Evolutionary conservation across 1,140 invertebrate genomes (phyloP).

Genomic region (Oreohelix idahoensis): DNA sequence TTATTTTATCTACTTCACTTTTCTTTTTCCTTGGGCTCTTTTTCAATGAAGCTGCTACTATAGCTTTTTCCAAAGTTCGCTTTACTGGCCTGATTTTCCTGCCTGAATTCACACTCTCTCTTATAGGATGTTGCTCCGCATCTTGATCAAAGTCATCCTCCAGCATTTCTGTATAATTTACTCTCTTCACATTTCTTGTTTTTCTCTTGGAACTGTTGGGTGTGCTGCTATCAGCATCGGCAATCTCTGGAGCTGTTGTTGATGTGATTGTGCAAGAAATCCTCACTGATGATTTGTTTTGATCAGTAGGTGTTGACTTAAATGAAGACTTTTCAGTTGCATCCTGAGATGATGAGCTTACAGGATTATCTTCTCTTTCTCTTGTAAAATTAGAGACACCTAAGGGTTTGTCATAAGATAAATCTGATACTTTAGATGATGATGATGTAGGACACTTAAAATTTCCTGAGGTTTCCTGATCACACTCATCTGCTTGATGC

Average conservation of each 20-base stretch:
- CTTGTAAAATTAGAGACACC: not conserved
- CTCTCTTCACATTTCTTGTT: conserved; percentile 17
- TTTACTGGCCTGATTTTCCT: not conserved
- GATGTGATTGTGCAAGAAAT: not conserved
- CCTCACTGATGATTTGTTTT: not conserved
- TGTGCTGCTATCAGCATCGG: conserved; percentile 30
- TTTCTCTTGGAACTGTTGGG: not conserved
- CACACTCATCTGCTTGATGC: not conserved
- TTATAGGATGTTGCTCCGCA: not conserved
- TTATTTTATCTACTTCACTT: not conserved
- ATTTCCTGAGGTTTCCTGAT: not conserved
- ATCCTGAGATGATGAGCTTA: not conserved
- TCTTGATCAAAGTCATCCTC: conserved; percentile 25
- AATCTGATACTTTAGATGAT: not conserved
- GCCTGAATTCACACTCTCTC: not conserved
- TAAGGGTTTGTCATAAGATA: not conserved
- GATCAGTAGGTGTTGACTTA: not conserved
- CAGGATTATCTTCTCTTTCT: not conserved
- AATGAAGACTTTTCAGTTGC: not conserved
- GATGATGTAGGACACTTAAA: not conserved
- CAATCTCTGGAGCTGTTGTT: conserved; percentile 13
- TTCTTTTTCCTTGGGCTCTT: not conserved
- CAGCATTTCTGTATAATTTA: conserved; percentile 24
- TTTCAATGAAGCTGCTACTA: not conserved
- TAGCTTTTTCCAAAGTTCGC: conserved; percentile 12